Conservation (phyloP, 2,888 invertebrate species). For the Gastrophysa polygoni region DNA sequence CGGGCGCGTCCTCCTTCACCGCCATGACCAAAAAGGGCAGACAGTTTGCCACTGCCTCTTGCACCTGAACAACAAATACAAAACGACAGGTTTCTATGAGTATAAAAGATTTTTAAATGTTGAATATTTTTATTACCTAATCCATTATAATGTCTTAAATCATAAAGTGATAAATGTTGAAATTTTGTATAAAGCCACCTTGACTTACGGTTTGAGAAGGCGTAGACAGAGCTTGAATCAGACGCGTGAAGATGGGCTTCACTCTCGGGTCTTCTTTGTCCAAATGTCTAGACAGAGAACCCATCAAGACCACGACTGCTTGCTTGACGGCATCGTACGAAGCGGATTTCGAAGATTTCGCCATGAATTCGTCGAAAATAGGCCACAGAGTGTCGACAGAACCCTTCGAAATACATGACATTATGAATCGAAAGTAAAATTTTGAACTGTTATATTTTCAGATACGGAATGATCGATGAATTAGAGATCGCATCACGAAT, state of each 20-base stretch:
- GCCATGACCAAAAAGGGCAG: constrained; percentile 92
- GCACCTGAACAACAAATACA: too few species aligned
- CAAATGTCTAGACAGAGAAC: constrained; percentile 94
- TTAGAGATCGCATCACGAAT: too few species aligned
- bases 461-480: too few species aligned
- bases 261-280: constrained; percentile 88
- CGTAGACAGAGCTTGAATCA: constrained; percentile 90
- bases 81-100: too few species aligned
- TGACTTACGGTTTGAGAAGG: constrained; percentile 84
- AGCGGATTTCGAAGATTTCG: constrained; percentile 89
- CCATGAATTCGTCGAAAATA: constrained; percentile 92
- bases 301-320: constrained; percentile 96
- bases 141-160: too few species aligned
- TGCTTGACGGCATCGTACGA: constrained; percentile 92
- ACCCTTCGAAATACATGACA: constrained; percentile 57
- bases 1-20: constrained; percentile 88
- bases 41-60: constrained; percentile 97
- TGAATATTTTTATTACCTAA: too few species aligned
- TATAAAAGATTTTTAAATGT: too few species aligned
- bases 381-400: constrained; percentile 79
- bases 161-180: too few species aligned
- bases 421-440: not conserved
- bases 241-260: constrained; percentile 90
- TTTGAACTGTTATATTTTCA: too few species aligned
- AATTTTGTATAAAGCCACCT: too few species aligned